A percentile compares a stretch with the other conserved stretches of the same genome.
Evolutionary conservation across 2,113 vertebrate genomes (phyloP).

Genomic region (Osmerus eperlanus): DNA sequence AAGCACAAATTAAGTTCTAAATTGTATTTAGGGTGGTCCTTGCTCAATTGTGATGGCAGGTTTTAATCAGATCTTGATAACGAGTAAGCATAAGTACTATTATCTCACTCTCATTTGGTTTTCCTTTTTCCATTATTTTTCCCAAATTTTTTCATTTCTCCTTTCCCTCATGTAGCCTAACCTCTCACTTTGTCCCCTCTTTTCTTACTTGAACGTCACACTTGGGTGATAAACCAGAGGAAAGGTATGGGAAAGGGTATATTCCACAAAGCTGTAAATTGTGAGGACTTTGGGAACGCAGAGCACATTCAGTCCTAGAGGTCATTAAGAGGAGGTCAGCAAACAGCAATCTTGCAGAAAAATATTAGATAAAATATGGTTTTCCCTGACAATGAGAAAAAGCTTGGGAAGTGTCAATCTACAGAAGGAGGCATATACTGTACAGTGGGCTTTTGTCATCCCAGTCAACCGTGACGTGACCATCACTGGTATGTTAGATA

Average conservation of each 20-base stretch:
- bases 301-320: conserved; percentile 2
- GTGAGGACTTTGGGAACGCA: conserved; percentile 12
- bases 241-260: neutral
- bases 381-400: too few relatives aligned
- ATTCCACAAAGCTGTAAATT: neutral
- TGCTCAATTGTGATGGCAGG: too few relatives aligned
- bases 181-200: conserved; percentile 3
- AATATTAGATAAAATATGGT: too few relatives aligned
- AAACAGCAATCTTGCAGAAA: neutral
- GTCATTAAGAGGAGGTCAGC: conserved; percentile 27
- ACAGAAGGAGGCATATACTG: neutral
- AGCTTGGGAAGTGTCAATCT: neutral
- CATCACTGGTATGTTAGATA: neutral
- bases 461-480: too few relatives aligned
- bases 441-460: neutral
- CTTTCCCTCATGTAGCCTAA: conserved; percentile 17
- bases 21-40: too few relatives aligned
- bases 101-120: neutral
- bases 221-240: conserved; percentile 4
- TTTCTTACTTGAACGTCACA: neutral
- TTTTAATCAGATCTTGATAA: too few relatives aligned
- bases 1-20: too few relatives aligned
- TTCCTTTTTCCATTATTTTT: neutral
- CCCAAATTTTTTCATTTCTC: neutral
- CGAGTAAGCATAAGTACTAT: too few relatives aligned